Conservation (phyloP, 2,888 invertebrate genomes). For the Asteroscopus sphinx region DNA sequence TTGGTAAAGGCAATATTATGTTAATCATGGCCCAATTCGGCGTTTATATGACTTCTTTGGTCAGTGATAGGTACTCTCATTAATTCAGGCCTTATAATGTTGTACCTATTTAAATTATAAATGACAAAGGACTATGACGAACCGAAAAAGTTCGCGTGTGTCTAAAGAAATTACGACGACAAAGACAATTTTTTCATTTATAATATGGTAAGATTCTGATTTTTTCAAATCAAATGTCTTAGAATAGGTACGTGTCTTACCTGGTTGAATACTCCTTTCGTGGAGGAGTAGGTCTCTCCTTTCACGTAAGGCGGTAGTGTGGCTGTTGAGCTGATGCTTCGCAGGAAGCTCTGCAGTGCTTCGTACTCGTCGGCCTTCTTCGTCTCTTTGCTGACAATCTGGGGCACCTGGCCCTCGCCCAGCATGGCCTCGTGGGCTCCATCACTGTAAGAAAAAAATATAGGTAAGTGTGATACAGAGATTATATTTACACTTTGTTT, state of each 20-base stretch:
- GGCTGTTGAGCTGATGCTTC: constrained; percentile 87
- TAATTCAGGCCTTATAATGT: no score
- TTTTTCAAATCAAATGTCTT: neutral
- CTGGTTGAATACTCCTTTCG: constrained; percentile 85
- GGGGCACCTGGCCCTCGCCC: constrained; percentile 67
- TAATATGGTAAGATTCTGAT: no score
- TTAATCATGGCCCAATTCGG: no score
- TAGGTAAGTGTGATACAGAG: neutral
- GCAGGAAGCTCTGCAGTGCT: constrained; percentile 84
- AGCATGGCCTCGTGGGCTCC: constrained; percentile 87
- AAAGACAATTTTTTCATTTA: no score
- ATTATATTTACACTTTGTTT: neutral
- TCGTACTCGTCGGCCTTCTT: constrained; percentile 84
- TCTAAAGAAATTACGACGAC: no score
- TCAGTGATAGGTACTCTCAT: no score
- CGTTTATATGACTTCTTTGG: no score
- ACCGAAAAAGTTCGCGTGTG: no score
- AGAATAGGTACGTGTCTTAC: constrained; percentile 57
- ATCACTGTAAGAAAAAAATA: constrained; percentile 70
- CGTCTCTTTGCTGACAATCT: constrained; percentile 72
- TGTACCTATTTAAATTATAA: no score
- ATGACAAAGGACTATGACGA: no score
- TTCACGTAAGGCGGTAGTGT: constrained; percentile 86
- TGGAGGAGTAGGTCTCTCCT: constrained; percentile 85
- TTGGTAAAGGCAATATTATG: no score